Conservation (phyloP, 2,113 vertebrate species). For the Ciconia stormi region DNA sequence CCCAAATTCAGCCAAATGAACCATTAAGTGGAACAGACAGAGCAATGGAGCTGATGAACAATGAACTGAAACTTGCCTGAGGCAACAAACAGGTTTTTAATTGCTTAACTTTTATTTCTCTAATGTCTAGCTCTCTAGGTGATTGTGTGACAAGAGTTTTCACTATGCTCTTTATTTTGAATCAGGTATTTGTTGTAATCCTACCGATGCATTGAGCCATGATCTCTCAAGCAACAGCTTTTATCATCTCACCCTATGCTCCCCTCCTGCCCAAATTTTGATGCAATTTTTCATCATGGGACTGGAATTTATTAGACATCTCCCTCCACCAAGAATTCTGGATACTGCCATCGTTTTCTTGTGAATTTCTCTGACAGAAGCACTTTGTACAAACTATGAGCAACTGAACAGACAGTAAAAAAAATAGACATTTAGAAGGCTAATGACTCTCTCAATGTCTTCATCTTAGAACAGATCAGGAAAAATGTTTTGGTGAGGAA, state of each 20-base stretch:
- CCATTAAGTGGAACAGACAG: conserved; percentile 40
- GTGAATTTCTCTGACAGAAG: background rate
- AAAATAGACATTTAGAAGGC: background rate
- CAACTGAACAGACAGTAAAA: background rate
- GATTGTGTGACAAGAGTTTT: conserved; percentile 28
- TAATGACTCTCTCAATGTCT: background rate
- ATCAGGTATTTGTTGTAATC: background rate
- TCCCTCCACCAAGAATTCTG: background rate
- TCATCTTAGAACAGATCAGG: background rate
- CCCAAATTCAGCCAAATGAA: conserved; percentile 50
- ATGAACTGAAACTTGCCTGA: conserved; percentile 62
- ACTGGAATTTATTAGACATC: background rate
- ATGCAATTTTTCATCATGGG: background rate
- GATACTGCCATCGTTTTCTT: background rate
- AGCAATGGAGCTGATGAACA: conserved; percentile 52
- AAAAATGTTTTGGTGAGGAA: background rate
- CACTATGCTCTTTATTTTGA: conserved; percentile 13
- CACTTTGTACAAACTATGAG: background rate
- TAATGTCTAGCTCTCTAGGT: conserved; percentile 29
- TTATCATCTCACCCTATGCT: background rate
- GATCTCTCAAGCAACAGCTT: background rate
- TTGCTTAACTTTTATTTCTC: conserved; percentile 66
- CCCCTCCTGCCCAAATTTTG: background rate
- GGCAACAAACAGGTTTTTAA: conserved; percentile 64
- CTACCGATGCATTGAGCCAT: background rate